Evolutionary conservation across 2,113 vertebrate species (phyloP).

Genomic region (Atlantisia rogersi): DNA sequence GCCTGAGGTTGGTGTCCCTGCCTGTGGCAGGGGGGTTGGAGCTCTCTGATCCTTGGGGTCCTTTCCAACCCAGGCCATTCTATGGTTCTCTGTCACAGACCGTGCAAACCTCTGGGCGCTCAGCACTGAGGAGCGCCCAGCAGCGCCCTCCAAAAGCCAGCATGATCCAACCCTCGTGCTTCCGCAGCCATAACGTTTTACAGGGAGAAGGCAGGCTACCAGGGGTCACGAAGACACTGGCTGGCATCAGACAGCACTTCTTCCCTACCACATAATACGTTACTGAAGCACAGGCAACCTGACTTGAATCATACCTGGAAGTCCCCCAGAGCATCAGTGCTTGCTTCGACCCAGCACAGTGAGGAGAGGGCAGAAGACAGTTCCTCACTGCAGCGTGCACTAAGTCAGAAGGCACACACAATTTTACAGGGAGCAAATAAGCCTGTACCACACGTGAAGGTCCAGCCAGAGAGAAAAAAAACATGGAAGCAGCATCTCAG

Average conservation of each 20-base stretch:
- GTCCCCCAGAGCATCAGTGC: fast-evolving
- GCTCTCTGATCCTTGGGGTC: too few species aligned
- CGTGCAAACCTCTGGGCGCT: background rate
- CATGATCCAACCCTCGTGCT: fast-evolving
- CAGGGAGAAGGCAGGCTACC: background rate
- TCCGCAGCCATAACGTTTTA: background rate
- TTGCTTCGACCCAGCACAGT: background rate
- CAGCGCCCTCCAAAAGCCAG: background rate
- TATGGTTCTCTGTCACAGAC: background rate
- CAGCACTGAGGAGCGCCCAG: background rate
- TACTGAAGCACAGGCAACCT: background rate
- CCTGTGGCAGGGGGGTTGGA: too few species aligned
- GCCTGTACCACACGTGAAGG: fast-evolving
- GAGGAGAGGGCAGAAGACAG: background rate
- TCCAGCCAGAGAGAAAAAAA: background rate
- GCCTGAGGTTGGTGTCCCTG: too few species aligned
- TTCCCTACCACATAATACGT: background rate
- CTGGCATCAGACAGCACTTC: background rate
- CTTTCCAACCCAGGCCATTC: too few species aligned
- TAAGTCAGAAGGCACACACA: background rate
- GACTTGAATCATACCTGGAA: background rate
- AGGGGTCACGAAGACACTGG: background rate
- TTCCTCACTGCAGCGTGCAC: fast-evolving
- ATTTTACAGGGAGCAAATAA: background rate
- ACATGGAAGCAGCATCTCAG: background rate